These are phyloP conservation scores for Magallana angulata DNA, from an alignment of 1,140 invertebrate genomes.

Conservation along the genomic window DNA sequence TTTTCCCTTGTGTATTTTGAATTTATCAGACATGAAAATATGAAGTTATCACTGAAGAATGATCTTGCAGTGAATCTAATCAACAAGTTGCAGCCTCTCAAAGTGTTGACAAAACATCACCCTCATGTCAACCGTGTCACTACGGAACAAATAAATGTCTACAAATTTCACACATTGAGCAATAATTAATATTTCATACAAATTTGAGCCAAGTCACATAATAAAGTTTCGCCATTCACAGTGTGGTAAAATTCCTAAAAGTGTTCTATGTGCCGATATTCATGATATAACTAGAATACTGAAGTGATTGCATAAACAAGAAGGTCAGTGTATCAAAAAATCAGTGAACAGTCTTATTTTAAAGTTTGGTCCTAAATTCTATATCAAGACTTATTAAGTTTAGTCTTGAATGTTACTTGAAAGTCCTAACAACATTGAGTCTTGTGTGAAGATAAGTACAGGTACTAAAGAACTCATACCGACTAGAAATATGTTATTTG, in stretches of 20 bases:
- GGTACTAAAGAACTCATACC: no score
- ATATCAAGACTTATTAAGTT: no score
- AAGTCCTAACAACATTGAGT: no score
- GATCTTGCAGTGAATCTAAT: constrained; percentile 7
- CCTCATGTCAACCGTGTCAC: background rate
- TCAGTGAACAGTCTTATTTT: no score
- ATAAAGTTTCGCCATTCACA: constrained; percentile 22
- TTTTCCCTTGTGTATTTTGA: background rate
- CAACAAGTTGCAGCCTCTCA: background rate
- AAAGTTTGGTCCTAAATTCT: no score
- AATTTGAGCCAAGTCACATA: constrained; percentile 13
- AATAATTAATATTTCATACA: constrained; percentile 30
- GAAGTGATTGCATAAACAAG: constrained; percentile 11
- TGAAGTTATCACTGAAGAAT: background rate
- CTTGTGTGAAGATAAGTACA: no score
- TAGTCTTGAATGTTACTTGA: no score
- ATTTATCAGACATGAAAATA: constrained; percentile 1
- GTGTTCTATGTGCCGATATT: background rate
- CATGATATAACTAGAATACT: constrained; percentile 6
- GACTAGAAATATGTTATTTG: no score
- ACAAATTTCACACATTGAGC: constrained; percentile 23
- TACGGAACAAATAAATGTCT: constrained; percentile 10
- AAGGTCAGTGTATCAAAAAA: background rate
- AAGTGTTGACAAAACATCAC: background rate
- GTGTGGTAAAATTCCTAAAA: background rate